A percentile compares a stretch with the other conserved stretches of the same genome.
Conservation (phyloP, 2,797 vertebrate species). For the Hozukius guyotensis region DNA sequence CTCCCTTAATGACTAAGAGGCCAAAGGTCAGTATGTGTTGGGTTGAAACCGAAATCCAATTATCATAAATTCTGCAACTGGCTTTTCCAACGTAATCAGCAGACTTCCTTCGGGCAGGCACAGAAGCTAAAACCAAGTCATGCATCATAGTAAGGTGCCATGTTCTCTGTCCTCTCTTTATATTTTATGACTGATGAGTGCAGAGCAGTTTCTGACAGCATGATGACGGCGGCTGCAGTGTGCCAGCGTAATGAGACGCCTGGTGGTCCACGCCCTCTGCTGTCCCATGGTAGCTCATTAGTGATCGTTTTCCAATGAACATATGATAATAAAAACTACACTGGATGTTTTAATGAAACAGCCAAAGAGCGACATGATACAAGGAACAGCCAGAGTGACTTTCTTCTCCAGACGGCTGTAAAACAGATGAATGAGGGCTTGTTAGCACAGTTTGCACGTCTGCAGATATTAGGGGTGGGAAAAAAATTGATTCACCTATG, state of each 20-base stretch:
- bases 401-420: slow-evolving; percentile 23
- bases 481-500: too few species aligned
- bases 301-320: slow-evolving; percentile 35
- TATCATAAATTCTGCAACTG: not conserved
- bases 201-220: slow-evolving; percentile 19
- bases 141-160: not conserved
- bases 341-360: slow-evolving; percentile 12
- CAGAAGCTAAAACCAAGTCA: slow-evolving; percentile 29
- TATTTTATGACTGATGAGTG: slow-evolving; percentile 23
- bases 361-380: slow-evolving; percentile 34
- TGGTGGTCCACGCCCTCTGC: slow-evolving; percentile 49
- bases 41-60: slow-evolving; percentile 14
- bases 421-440: slow-evolving; percentile 24
- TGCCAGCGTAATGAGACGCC: slow-evolving; percentile 7
- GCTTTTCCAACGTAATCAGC: not conserved
- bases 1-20: not conserved
- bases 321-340: slow-evolving; percentile 28
- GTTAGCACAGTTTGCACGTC: slow-evolving; percentile 3
- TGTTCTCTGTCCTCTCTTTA: slow-evolving; percentile 5
- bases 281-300: slow-evolving; percentile 58
- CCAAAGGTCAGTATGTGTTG: not conserved
- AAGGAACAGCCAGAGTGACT: not conserved
- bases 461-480: not conserved
- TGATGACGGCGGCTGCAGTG: slow-evolving; percentile 23
- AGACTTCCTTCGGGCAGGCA: not conserved